Evolutionary conservation across 2,113 vertebrate genomes (phyloP).

Genomic region (Ariopsis seemanni): DNA sequence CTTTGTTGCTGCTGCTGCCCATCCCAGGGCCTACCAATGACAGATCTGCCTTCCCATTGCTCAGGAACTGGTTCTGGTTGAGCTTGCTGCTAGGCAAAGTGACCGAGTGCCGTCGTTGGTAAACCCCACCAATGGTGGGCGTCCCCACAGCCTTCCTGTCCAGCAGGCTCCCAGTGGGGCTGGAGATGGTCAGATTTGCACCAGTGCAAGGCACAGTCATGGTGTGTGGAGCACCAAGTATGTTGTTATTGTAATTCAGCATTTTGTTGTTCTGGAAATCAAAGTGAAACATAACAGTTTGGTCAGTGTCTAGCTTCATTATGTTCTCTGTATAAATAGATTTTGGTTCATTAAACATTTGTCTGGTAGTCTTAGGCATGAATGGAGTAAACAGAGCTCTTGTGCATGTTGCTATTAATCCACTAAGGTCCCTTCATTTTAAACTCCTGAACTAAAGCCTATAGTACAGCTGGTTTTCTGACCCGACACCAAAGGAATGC

Average conservation of each 20-base stretch:
- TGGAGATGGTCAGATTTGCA: slow-evolving; percentile 74
- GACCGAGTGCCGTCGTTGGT: slow-evolving; percentile 92
- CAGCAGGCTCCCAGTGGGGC: slow-evolving; percentile 87
- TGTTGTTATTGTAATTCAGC: slow-evolving; percentile 83
- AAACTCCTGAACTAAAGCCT: slow-evolving; percentile 64
- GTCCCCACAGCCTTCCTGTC: slow-evolving; percentile 98
- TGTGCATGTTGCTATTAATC: background rate
- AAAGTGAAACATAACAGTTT: slow-evolving; percentile 33
- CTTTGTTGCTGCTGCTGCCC: slow-evolving; percentile 80
- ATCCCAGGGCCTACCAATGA: slow-evolving; percentile 75
- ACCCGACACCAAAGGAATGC: slow-evolving; percentile 66
- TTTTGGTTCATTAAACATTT: background rate
- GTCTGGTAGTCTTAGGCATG: slow-evolving; percentile 1
- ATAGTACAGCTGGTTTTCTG: slow-evolving; percentile 74
- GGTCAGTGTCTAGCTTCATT: slow-evolving; percentile 5
- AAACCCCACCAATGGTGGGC: slow-evolving; percentile 83
- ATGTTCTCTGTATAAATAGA: background rate
- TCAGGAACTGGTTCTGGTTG: slow-evolving; percentile 92
- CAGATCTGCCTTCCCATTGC: slow-evolving; percentile 83
- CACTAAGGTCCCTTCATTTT: slow-evolving; percentile 50
- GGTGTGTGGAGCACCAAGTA: slow-evolving; percentile 69
- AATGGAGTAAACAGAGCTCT: background rate
- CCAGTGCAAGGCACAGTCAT: slow-evolving; percentile 75
- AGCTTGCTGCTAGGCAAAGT: slow-evolving; percentile 87
- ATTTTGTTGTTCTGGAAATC: slow-evolving; percentile 87